phyloP scores from a whole-genome alignment of 1,140 invertebrate genomes.

The Atopsyche davidsoni region DNA sequence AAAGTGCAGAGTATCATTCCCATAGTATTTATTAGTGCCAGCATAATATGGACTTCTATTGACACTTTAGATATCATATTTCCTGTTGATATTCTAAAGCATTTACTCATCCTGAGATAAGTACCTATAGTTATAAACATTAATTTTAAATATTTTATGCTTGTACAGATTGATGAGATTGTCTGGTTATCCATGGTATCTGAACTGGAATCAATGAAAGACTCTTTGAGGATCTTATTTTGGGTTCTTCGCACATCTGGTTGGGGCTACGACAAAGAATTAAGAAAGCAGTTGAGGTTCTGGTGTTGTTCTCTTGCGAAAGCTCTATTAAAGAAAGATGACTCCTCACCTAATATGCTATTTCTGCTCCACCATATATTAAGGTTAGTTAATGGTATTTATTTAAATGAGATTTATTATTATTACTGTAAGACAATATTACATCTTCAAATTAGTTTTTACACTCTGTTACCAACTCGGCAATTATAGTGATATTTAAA shows the following conservation, averaged over 20 bases:
- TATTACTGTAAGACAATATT: background rate
- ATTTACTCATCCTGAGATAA: too few species aligned
- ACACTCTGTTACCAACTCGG: too few species aligned
- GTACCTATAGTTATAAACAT: too few species aligned
- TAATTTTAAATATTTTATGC: too few species aligned
- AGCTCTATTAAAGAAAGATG: conserved; percentile 11
- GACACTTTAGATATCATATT: too few species aligned
- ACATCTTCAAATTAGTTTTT: too few species aligned
- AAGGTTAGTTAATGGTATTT: conserved; percentile 11
- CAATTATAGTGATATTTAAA: too few species aligned
- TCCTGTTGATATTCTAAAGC: too few species aligned
- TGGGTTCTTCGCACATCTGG: conserved; percentile 24
- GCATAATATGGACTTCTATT: too few species aligned
- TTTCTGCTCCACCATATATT: conserved; percentile 26
- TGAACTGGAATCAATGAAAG: conserved; percentile 14
- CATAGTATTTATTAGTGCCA: too few species aligned
- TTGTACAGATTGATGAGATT: conserved; percentile 22
- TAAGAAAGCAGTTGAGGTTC: conserved; percentile 18
- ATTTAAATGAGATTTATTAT: conserved; percentile 3
- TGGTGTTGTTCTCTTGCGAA: conserved; percentile 20
- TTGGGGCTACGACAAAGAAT: conserved; percentile 24
- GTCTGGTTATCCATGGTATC: conserved; percentile 18
- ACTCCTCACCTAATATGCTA: conserved; percentile 15
- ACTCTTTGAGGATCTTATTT: conserved; percentile 21
- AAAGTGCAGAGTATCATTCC: too few species aligned